These are phyloP conservation scores for Zaprionus nigranus DNA, from an alignment of 1,140 invertebrate species.

Conservation along the genomic window DNA sequence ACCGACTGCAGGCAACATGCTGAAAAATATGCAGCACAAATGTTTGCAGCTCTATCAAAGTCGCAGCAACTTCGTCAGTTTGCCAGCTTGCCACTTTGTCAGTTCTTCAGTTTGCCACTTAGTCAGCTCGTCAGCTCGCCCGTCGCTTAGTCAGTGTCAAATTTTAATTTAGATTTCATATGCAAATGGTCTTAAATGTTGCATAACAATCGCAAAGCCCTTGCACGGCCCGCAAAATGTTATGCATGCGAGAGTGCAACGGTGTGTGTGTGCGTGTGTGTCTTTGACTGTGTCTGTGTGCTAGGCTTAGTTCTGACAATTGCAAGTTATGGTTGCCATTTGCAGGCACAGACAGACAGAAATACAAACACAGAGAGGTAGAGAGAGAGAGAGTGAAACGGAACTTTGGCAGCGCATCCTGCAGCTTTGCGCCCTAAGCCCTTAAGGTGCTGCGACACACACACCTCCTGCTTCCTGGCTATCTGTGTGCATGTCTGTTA, in stretches of 20 bases:
- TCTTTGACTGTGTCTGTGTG: constrained; percentile 4
- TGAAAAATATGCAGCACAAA: constrained; percentile 37
- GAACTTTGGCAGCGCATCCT: constrained; percentile 55
- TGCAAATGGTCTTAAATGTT: constrained; percentile 78
- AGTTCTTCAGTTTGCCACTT: neutral
- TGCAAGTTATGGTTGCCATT: constrained; percentile 68
- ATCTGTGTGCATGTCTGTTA: constrained; percentile 28
- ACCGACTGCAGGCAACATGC: neutral
- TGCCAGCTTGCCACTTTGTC: constrained; percentile 16
- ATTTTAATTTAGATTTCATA: constrained; percentile 77
- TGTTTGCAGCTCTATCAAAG: constrained; percentile 2
- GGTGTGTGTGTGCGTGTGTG: neutral
- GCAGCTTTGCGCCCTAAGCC: constrained; percentile 64
- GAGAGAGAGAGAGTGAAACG: constrained; percentile 2
- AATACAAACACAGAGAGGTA: no score
- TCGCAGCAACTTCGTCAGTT: neutral
- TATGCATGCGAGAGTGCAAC: constrained; percentile 52
- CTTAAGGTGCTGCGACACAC: constrained; percentile 40
- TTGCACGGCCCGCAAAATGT: constrained; percentile 63
- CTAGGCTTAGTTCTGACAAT: constrained; percentile 57
- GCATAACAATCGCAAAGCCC: constrained; percentile 63
- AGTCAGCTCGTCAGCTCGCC: constrained; percentile 1
- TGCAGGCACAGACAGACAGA: constrained; percentile 23
- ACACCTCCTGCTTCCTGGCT: neutral
- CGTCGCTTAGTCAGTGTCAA: constrained; percentile 47